Percentiles rank a stretch among this genome's conserved stretches.
These are phyloP conservation scores for Dendrolimus punctatus DNA, from an alignment of 1,140 invertebrate species.

Conservation along the genomic window DNA sequence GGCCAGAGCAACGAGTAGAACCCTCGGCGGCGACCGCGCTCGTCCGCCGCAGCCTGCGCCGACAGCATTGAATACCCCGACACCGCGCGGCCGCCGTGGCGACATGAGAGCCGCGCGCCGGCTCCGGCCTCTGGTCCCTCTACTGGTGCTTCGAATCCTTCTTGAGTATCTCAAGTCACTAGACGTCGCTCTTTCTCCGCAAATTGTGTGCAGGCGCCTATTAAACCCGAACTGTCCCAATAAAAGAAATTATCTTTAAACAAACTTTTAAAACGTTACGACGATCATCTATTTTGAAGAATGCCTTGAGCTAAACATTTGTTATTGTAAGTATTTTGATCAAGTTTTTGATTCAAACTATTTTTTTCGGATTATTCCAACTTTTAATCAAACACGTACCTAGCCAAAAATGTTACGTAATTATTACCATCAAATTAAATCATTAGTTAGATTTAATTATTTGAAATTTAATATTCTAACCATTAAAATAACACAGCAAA, in stretches of 20 bases:
- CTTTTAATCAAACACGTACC: too few relatives aligned
- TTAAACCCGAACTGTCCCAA: too few relatives aligned
- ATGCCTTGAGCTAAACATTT: constrained; percentile 25
- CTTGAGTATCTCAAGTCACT: constrained; percentile 55
- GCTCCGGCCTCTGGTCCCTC: constrained; percentile 43
- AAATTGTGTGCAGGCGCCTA: background rate
- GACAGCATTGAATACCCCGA: constrained; percentile 4
- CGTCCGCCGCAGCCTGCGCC: constrained; percentile 16
- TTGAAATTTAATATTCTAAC: background rate
- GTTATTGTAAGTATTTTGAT: constrained; percentile 35
- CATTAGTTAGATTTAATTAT: too few relatives aligned
- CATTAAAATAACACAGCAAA: background rate
- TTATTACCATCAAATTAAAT: too few relatives aligned
- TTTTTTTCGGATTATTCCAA: too few relatives aligned
- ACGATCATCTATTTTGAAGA: constrained; percentile 11
- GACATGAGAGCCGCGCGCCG: constrained; percentile 50
- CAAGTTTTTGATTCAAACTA: too few relatives aligned
- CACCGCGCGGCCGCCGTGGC: constrained; percentile 16
- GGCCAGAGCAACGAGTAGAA: constrained; percentile 31
- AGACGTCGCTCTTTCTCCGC: constrained; percentile 27
- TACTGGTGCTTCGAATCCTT: constrained; percentile 51
- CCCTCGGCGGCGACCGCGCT: constrained; percentile 15
- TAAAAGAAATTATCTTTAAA: too few relatives aligned
- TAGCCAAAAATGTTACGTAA: too few relatives aligned
- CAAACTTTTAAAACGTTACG: too few relatives aligned